phyloP scores from a whole-genome alignment of 2,797 vertebrate genomes.

The Manis crassicaudata region DNA sequence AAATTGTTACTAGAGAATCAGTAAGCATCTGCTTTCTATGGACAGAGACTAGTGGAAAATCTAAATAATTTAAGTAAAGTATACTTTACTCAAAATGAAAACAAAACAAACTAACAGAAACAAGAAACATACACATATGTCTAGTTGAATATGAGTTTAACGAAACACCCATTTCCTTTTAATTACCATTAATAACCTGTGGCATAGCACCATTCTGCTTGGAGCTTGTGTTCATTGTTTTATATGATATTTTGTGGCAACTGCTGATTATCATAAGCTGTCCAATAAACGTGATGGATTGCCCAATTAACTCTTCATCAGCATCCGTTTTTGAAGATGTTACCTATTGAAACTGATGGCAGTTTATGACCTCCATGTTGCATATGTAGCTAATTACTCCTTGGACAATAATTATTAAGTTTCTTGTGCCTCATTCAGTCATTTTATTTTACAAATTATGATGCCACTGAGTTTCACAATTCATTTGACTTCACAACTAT shows the following conservation, averaged over 20 bases:
- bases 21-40: background rate
- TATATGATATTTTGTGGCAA: constrained; percentile 78
- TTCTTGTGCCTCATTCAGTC: constrained; percentile 80
- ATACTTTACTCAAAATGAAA: background rate
- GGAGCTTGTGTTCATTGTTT: constrained; percentile 68
- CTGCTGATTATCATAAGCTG: constrained; percentile 82
- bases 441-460: constrained; percentile 83
- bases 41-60: background rate
- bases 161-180: constrained; percentile 61
- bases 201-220: constrained; percentile 33
- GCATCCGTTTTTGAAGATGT: constrained; percentile 82
- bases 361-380: constrained; percentile 86
- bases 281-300: constrained; percentile 87
- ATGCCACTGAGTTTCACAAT: constrained; percentile 75
- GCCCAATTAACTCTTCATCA: constrained; percentile 89
- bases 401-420: constrained; percentile 88
- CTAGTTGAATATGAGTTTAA: constrained; percentile 63
- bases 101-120: constrained; percentile 12
- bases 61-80: background rate
- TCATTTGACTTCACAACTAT: constrained; percentile 75
- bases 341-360: constrained; percentile 84
- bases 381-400: constrained; percentile 89
- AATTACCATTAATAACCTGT: constrained; percentile 39
- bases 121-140: background rate
- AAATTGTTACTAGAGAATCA: background rate